Conservation (phyloP, 1,140 invertebrate genomes). For the Papilio helenus region DNA sequence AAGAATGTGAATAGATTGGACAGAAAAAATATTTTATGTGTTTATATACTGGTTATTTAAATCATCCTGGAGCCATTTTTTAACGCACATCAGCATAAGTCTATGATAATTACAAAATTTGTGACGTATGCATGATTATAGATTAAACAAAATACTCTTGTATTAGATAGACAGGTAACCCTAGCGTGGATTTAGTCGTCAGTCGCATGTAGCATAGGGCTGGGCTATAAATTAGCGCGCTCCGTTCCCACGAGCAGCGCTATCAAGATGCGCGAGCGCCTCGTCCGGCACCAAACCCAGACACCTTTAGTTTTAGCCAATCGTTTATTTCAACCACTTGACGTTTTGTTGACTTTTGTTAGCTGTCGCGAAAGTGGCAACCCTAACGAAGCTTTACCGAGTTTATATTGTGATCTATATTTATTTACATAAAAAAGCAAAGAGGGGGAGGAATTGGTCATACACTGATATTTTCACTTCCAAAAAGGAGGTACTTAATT, state of each 20-base stretch:
- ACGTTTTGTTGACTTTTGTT: slow-evolving; percentile 65
- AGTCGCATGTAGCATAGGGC: slow-evolving; percentile 60
- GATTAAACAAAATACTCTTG: neutral
- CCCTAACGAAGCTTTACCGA: neutral
- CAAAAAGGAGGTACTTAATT: too few relatives aligned
- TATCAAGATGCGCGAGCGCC: slow-evolving; percentile 56
- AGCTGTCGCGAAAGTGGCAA: slow-evolving; percentile 53
- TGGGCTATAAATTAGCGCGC: slow-evolving; percentile 62
- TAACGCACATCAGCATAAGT: too few relatives aligned
- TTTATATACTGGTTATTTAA: too few relatives aligned
- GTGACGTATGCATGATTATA: too few relatives aligned
- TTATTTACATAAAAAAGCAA: too few relatives aligned
- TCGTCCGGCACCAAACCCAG: slow-evolving; percentile 50
- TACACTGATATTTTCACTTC: too few relatives aligned
- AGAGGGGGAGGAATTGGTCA: too few relatives aligned
- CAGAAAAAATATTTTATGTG: too few relatives aligned
- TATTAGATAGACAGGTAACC: slow-evolving; percentile 13
- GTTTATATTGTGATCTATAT: neutral
- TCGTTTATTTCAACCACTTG: slow-evolving; percentile 56
- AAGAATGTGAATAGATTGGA: too few relatives aligned
- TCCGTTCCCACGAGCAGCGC: slow-evolving; percentile 61
- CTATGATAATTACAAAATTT: neutral
- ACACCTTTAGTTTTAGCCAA: slow-evolving; percentile 60
- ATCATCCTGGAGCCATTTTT: too few relatives aligned
- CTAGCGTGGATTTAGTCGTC: slow-evolving; percentile 60